phyloP scores from a whole-genome alignment of 2,888 invertebrate genomes.

The Argyresthia albistria region DNA sequence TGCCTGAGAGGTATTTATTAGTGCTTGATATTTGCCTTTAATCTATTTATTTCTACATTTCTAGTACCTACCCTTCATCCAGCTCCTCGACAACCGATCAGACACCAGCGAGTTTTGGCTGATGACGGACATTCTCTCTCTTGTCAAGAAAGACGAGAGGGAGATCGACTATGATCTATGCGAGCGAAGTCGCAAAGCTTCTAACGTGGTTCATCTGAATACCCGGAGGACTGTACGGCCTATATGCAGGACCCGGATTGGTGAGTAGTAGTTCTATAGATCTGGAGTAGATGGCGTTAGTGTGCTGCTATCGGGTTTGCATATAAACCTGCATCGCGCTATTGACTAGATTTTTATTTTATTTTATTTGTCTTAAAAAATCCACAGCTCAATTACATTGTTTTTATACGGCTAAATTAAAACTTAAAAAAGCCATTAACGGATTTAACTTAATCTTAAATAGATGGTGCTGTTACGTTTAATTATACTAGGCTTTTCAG shows the following conservation, averaged over 20 bases:
- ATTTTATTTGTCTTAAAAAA: too few relatives aligned
- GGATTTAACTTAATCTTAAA: too few relatives aligned
- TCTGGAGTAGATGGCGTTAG: background rate
- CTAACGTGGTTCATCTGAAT: slow-evolving; percentile 25
- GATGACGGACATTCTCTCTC: slow-evolving; percentile 48
- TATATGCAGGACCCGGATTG: slow-evolving; percentile 40
- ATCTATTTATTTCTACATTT: slow-evolving; percentile 10
- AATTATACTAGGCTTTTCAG: background rate
- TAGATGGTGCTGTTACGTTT: background rate
- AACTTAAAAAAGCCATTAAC: background rate
- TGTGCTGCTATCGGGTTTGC: background rate
- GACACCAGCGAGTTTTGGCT: slow-evolving; percentile 62
- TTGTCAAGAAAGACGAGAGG: slow-evolving; percentile 33
- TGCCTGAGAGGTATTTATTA: too few relatives aligned
- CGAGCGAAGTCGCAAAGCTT: slow-evolving; percentile 20
- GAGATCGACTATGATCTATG: slow-evolving; percentile 45
- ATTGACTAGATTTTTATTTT: too few relatives aligned
- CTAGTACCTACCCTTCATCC: slow-evolving; percentile 45
- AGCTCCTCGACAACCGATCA: slow-evolving; percentile 36
- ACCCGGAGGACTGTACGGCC: slow-evolving; percentile 39
- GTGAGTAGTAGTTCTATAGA: slow-evolving; percentile 19
- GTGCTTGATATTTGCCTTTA: too few relatives aligned
- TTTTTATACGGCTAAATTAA: too few relatives aligned
- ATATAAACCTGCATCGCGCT: background rate
- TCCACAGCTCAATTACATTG: too few relatives aligned